These are phyloP conservation scores for Carabus problematicus DNA, from an alignment of 2,888 invertebrate species.

Conservation along the genomic window DNA sequence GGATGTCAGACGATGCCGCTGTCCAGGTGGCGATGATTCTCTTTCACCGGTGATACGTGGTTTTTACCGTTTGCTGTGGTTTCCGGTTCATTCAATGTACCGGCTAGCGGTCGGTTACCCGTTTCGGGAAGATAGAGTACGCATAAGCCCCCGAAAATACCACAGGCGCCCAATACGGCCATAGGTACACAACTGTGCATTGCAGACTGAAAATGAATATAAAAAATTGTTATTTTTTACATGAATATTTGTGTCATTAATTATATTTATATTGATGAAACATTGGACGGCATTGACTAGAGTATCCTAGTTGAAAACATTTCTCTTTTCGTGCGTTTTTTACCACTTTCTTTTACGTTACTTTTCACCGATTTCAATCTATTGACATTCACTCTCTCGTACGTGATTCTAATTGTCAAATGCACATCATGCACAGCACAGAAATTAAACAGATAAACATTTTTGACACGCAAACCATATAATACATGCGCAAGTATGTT, in stretches of 20 bases:
- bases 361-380: conserved; percentile 15
- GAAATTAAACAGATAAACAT: not conserved
- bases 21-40: conserved; percentile 25
- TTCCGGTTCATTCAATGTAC: conserved; percentile 46
- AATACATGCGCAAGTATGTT: not conserved
- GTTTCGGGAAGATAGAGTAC: conserved; percentile 82
- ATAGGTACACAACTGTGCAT: conserved; percentile 74
- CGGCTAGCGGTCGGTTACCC: conserved; percentile 63
- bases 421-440: not conserved
- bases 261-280: not conserved
- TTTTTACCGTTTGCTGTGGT: conserved; percentile 17
- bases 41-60: conserved; percentile 11
- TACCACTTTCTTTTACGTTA: conserved; percentile 25
- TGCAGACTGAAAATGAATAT: conserved; percentile 64
- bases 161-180: conserved; percentile 72
- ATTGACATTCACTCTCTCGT: conserved; percentile 22
- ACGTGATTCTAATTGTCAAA: not conserved
- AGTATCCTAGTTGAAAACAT: conserved; percentile 6
- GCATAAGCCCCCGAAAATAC: conserved; percentile 74
- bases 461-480: not conserved
- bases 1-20: conserved; percentile 33
- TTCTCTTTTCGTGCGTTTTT: conserved; percentile 22
- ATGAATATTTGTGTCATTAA: not conserved
- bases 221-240: not conserved
- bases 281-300: not conserved